phyloP scores from a whole-genome alignment of 2,888 invertebrate genomes.

The Litoditis marina region DNA sequence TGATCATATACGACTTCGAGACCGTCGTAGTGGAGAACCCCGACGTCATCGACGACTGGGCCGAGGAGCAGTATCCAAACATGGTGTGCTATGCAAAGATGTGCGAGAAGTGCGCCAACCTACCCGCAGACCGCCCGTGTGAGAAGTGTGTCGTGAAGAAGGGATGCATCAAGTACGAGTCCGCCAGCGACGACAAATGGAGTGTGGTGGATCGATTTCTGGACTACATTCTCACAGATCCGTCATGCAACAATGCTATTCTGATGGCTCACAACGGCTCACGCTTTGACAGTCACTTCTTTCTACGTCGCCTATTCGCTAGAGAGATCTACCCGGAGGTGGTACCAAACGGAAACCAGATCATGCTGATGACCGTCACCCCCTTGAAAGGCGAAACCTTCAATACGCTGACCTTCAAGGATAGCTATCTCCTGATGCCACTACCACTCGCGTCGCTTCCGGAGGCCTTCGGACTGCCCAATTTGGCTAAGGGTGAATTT shows the following conservation, averaged over 20 bases:
- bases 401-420: neutral
- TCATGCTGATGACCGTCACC: neutral
- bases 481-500: neutral
- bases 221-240: neutral
- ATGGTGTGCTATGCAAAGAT: neutral
- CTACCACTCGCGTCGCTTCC: neutral
- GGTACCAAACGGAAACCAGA: neutral
- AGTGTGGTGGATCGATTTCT: neutral
- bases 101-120: neutral
- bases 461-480: neutral
- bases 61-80: neutral
- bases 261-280: slow-evolving; percentile 2
- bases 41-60: neutral
- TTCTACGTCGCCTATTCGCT: neutral
- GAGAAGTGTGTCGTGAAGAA: neutral
- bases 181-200: neutral
- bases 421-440: neutral
- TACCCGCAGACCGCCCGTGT: neutral
- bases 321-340: neutral
- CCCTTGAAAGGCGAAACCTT: neutral
- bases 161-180: neutral
- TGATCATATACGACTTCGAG: slow-evolving; percentile 1
- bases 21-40: neutral
- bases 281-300: neutral
- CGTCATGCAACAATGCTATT: neutral